Evolutionary conservation across 2,113 vertebrate genomes (phyloP), one percentile per base, ranked within the genome.

Genomic region (Progne subis): DNA sequence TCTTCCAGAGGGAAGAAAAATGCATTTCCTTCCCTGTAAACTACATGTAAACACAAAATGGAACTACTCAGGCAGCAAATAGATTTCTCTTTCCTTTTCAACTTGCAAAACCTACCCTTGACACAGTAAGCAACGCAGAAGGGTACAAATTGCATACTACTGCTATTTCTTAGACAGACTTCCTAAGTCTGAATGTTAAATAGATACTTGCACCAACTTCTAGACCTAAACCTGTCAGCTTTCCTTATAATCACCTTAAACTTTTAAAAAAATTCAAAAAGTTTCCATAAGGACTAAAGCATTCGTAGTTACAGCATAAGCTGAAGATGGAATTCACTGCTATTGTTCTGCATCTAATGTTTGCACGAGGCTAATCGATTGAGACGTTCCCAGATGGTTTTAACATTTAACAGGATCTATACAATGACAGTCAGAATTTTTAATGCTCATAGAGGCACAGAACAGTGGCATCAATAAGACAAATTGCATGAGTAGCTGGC

Each of bases 301-400:
- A 88, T 53, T 52, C 39, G 19, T 24, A 77, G 39, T 31, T 94
- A 32, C 14, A 83, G 56, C 75, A 52, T 25, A 78, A 88, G 41
- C 24, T 72, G 52, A 77, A 74, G 60, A 86, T 26, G 25, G 60
- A 88, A 94, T 86, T 82, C 88, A 81, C 39, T 71, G 82, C 72
- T 75, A 47, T 75, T 25, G 3, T 75, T 93, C 63, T 82, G 47
- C 34, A 88, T 68, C 75, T 77, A 59, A 74, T 71, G n/a, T 71
- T 83, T 83, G 74, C 82, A 68, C 5, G 7, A 81, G 47, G 52
- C 71, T 88, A 88, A 95, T 63, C 6, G 3, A 91, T 95, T 26
- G 83, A 86, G 94, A 83, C 85, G 13, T 56, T 88, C 87, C 85
- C 68, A 83, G 79, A 39, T 90, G 79, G 63, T 67, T 94, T 94